These are phyloP conservation scores for Turdus rufiventris DNA, from an alignment of 2,113 vertebrate species.

Conservation along the genomic window DNA sequence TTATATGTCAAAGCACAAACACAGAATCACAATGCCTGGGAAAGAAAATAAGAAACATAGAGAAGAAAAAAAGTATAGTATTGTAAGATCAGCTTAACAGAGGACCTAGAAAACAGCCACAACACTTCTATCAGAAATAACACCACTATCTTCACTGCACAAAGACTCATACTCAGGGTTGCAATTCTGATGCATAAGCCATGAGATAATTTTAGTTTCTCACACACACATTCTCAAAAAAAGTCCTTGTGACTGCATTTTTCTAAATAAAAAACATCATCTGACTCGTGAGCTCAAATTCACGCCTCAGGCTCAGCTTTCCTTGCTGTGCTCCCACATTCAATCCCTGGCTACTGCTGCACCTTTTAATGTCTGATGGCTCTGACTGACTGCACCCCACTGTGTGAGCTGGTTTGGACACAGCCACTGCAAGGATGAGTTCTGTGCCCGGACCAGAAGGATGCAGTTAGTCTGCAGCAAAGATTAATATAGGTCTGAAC, in stretches of 20 bases:
- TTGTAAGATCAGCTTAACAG: background rate
- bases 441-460: background rate
- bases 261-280: background rate
- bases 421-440: background rate
- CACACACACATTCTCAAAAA: background rate
- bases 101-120: background rate
- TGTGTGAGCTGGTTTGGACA: rapidly evolving
- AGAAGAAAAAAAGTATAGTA: background rate
- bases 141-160: background rate
- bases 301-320: background rate
- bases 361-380: rapidly evolving
- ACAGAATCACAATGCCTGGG: background rate
- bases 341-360: background rate
- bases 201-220: background rate
- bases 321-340: background rate
- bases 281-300: background rate
- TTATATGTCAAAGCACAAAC: background rate
- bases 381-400: background rate
- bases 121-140: background rate
- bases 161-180: background rate
- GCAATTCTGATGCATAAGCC: background rate
- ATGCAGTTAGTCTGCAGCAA: background rate
- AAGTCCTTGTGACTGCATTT: background rate
- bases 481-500: background rate
- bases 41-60: background rate